Evolutionary conservation across 2,888 invertebrate species (phyloP).

Genomic region (Diadegma fenestrale): DNA sequence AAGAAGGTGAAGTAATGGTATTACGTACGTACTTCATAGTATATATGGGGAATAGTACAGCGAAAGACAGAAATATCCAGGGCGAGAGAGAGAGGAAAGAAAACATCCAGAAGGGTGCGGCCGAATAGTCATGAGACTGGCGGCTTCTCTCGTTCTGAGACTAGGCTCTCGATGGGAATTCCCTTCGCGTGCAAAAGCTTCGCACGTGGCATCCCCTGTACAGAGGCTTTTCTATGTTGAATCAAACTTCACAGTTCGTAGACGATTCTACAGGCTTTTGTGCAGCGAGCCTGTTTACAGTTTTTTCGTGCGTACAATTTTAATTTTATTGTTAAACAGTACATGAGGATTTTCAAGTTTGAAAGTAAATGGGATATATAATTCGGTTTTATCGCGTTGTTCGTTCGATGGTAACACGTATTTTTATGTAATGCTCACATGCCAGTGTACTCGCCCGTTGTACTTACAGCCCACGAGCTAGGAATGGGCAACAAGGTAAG

Average conservation of each 20-base stretch:
- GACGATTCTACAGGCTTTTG: background rate
- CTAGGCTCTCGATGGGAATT: conserved; percentile 49
- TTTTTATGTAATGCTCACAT: conserved; percentile 5
- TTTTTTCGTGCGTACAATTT: background rate
- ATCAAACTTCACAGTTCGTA: background rate
- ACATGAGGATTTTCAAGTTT: background rate
- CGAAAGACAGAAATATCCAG: background rate
- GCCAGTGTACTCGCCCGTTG: background rate
- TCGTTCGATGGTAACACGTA: conserved; percentile 14
- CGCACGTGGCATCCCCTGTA: conserved; percentile 48
- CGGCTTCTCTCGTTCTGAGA: conserved; percentile 30
- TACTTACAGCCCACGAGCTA: background rate
- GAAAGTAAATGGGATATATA: background rate
- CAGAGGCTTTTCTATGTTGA: conserved; percentile 4
- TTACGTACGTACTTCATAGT: conserved; percentile 35
- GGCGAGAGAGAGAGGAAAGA: conserved; percentile 41
- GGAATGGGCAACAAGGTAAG: conserved; percentile 4
- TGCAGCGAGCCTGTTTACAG: background rate
- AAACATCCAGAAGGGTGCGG: conserved; percentile 34
- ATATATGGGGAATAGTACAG: conserved; percentile 28
- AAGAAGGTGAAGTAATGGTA: conserved; percentile 58
- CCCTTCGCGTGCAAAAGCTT: conserved; percentile 58
- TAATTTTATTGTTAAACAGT: background rate
- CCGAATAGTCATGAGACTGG: conserved; percentile 64
- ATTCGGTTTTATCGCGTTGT: background rate